phyloP scores from a whole-genome alignment of 92 coral and sea anemone genomes.

The Epizoanthus rinbou region DNA sequence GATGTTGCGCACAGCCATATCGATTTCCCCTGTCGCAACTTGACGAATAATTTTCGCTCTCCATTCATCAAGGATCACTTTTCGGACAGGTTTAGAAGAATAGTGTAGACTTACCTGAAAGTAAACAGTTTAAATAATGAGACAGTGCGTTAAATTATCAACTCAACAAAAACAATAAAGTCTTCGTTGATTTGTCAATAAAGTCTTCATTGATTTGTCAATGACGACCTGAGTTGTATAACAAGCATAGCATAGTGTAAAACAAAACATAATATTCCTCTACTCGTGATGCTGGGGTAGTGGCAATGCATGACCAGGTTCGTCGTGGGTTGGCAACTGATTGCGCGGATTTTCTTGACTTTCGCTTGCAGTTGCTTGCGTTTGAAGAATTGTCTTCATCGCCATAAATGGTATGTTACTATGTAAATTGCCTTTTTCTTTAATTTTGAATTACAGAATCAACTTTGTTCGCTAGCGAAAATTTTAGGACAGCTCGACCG shows the following conservation, averaged over 20 bases:
- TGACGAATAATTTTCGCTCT: constrained; percentile 26
- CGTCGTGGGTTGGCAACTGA: constrained; percentile 28
- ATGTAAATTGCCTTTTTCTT: too few relatives aligned
- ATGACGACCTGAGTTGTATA: neutral
- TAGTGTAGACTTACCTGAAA: constrained; percentile 37
- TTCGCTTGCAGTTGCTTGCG: neutral
- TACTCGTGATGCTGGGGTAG: constrained; percentile 30
- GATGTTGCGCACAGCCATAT: constrained; percentile 20
- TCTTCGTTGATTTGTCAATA: neutral
- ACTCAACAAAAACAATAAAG: neutral
- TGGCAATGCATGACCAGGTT: constrained; percentile 25
- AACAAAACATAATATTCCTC: constrained; percentile 17
- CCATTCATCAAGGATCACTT: constrained; percentile 21
- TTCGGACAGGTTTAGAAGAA: constrained; percentile 36
- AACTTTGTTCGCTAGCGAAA: too few relatives aligned
- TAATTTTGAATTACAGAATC: too few relatives aligned
- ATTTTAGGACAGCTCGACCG: too few relatives aligned
- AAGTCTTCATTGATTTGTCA: neutral
- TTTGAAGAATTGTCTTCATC: neutral
- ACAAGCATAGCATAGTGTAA: neutral
- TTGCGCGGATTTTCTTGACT: neutral
- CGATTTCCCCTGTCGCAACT: constrained; percentile 28
- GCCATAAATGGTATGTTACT: too few relatives aligned
- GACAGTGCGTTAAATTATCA: too few relatives aligned
- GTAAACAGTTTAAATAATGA: constrained; percentile 3